phyloP scores from a whole-genome alignment of 1,140 invertebrate species.

The Aleiodes sp. region DNA sequence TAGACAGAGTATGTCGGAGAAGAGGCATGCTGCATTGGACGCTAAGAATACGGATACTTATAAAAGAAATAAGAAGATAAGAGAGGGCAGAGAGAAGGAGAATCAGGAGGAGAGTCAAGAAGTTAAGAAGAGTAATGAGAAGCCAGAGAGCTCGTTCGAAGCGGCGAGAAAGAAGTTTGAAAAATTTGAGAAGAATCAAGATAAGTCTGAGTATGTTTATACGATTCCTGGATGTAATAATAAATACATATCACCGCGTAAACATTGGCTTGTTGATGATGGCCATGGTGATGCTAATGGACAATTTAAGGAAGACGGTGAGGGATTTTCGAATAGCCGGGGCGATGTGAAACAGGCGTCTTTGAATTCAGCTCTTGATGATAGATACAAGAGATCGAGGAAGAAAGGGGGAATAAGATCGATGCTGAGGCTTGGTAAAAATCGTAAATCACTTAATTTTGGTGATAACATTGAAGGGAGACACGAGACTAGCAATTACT shows the following conservation, averaged over 20 bases:
- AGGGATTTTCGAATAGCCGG: constrained; percentile 72
- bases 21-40: constrained; percentile 92
- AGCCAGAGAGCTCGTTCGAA: constrained; percentile 48
- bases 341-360: constrained; percentile 76
- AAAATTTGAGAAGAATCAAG: constrained; percentile 41
- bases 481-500: constrained; percentile 62
- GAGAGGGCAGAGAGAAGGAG: constrained; percentile 71
- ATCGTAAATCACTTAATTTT: constrained; percentile 64
- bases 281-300: constrained; percentile 62
- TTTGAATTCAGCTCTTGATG: constrained; percentile 72
- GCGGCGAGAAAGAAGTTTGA: constrained; percentile 49
- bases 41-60: constrained; percentile 95
- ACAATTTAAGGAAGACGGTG: constrained; percentile 67
- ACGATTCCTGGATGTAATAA: constrained; percentile 61
- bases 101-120: constrained; percentile 40
- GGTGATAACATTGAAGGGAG: constrained; percentile 61
- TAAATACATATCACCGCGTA: constrained; percentile 64
- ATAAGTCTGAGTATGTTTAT: constrained; percentile 55
- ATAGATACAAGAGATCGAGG: constrained; percentile 70
- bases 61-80: constrained; percentile 88
- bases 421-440: constrained; percentile 74
- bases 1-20: constrained; percentile 96
- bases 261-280: constrained; percentile 74
- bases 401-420: constrained; percentile 85
- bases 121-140: constrained; percentile 29